Evolutionary conservation across 2,113 vertebrate species (phyloP), one percentile per base, ranked within the genome.

Genomic region (Poicephalus meyeri): DNA sequence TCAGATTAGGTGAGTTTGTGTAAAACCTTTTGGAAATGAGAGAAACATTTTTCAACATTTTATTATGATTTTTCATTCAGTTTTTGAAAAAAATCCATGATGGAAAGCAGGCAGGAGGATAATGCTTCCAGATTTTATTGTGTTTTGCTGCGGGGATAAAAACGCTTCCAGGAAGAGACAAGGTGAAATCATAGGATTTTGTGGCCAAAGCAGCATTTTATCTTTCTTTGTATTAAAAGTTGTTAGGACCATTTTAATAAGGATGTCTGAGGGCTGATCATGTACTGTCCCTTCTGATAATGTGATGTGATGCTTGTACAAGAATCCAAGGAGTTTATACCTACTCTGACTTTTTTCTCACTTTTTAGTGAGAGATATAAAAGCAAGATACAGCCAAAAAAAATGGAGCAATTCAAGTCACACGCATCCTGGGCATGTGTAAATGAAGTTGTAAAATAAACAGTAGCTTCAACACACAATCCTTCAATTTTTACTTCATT

Each of bases 381-480:
- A 50, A 83, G 83, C n/a, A 80, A 66, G 41, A 47, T 41, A 20
- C 2, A 46, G 31, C 12, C 50, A 88, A 94, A 95, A 92, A 56
- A 13, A 70, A 68, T 78, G 52, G 37, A 79, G 7, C 33, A 74
- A 65, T 88, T 97, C 58, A 92, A 78, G 52, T 52, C 88, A 84
- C 58, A 80, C 31, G 65, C 4, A 26, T n/a, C 84, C 87, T 71
- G 76, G 42, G 91, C 71, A 84, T 2, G 16, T 74, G 70, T 91
- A 87, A 87, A 88, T 92, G 52, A 85, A 84, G 11, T 18, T 69
- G 61, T 91, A 87, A 96, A 92, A 96, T 86, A 97, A 98, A 83
- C 86, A 89, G 64, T 91, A 80, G 65, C 88, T 77, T 44, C 50
- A 81, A 66, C 39, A 52, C 25, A 56, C 66, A 93, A 39, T 90